phyloP scores from a whole-genome alignment of 2,113 vertebrate genomes.

The Pachypanchax playfairii region DNA sequence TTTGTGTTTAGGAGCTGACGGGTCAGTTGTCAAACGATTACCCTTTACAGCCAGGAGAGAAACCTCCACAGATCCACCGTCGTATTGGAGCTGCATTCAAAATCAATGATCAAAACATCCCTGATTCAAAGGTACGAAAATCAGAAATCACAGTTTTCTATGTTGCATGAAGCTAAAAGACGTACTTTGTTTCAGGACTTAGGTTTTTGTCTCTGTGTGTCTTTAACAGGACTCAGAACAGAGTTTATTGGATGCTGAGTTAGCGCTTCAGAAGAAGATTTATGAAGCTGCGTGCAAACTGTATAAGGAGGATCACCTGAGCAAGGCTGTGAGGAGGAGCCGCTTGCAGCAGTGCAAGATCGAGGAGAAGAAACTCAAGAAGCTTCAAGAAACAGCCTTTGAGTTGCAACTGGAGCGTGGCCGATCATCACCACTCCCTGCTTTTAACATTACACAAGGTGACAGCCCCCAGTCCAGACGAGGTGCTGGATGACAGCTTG shows the following conservation, averaged over 20 bases:
- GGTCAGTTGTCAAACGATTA: constrained; percentile 86
- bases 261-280: constrained; percentile 91
- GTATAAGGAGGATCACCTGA: constrained; percentile 81
- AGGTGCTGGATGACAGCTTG: neutral
- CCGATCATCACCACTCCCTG: constrained; percentile 72
- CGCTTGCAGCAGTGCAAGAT: constrained; percentile 77
- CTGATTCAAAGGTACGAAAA: constrained; percentile 76
- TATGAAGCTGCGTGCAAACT: constrained; percentile 83
- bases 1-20: constrained; percentile 84
- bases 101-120: constrained; percentile 84
- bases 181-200: neutral
- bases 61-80: constrained; percentile 84
- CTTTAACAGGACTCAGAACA: constrained; percentile 80
- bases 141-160: neutral
- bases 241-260: constrained; percentile 81
- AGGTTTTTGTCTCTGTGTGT: constrained; percentile 2
- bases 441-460: constrained; percentile 59
- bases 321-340: constrained; percentile 82
- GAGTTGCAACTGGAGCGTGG: constrained; percentile 73
- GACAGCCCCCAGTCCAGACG: constrained; percentile 9
- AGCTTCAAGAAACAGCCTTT: constrained; percentile 81
- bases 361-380: constrained; percentile 87
- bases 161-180: neutral
- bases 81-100: constrained; percentile 88
- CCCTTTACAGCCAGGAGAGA: constrained; percentile 86